A percentile compares a stretch with the other conserved stretches of the same genome.
These are phyloP conservation scores for Channa argus DNA, from an alignment of 2,113 vertebrate genomes.

Conservation along the genomic window DNA sequence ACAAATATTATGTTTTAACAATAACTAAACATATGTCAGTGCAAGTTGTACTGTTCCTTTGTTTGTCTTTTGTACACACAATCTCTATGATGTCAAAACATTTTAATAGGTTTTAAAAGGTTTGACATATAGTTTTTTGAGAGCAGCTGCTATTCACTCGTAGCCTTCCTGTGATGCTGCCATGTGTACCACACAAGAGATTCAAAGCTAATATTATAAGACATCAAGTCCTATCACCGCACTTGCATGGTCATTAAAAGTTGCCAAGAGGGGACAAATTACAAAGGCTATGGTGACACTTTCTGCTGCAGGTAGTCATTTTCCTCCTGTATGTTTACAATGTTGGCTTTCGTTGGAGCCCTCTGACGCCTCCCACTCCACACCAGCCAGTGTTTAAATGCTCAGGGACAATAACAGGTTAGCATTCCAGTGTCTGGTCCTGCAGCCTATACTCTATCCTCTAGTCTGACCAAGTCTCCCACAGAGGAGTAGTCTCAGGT, in stretches of 20 bases:
- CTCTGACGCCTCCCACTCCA: conserved; percentile 63
- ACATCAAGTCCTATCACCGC: conserved; percentile 61
- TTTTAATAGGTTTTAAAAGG: conserved; percentile 46
- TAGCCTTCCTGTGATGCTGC: conserved; percentile 45
- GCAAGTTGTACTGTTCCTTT: conserved; percentile 33
- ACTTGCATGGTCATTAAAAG: conserved; percentile 73
- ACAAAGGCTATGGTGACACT: conserved; percentile 75
- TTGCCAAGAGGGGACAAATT: conserved; percentile 72
- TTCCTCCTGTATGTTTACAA: conserved; percentile 78
- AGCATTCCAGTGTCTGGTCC: conserved; percentile 74
- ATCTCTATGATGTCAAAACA: conserved; percentile 33
- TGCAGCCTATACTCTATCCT: conserved; percentile 52
- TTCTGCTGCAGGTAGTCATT: conserved; percentile 76
- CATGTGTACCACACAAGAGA: conserved; percentile 33
- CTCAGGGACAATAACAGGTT: conserved; percentile 83
- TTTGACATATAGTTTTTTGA: conserved; percentile 21
- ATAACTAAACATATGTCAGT: conserved; percentile 48
- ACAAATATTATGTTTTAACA: conserved; percentile 58
- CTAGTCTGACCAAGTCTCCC: conserved; percentile 61
- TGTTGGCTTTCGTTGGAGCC: conserved; percentile 73
- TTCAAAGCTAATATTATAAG: conserved; percentile 70
- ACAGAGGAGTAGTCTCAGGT: conserved; percentile 42
- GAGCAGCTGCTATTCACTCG: conserved; percentile 24
- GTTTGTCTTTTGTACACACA: conserved; percentile 54
- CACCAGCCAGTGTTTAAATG: conserved; percentile 79